Evolutionary conservation across 37 sponge, comb jelly and placozoan genomes (phyloP).

Genomic region (Aplysina aerophoba): DNA sequence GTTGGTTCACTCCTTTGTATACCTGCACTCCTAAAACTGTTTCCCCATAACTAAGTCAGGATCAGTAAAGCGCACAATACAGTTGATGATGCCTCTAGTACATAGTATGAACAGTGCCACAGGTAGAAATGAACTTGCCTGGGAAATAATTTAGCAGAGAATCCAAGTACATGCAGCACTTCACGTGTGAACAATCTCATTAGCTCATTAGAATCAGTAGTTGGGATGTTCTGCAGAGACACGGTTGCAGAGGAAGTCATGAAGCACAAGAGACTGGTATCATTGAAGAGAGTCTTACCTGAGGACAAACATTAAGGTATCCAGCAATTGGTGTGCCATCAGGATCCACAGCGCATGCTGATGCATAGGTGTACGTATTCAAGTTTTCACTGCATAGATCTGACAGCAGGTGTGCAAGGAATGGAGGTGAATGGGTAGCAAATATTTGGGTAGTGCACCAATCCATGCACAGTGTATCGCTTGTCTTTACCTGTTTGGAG

Average conservation of each 20-base stretch:
- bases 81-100: not conserved
- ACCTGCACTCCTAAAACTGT: no score
- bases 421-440: not conserved
- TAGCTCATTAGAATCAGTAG: not conserved
- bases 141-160: conserved; percentile 3
- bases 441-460: not conserved
- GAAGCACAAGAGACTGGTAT: not conserved
- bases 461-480: not conserved
- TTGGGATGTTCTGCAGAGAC: conserved; percentile 4
- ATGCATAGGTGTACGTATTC: conserved; percentile 2
- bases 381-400: not conserved
- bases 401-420: not conserved
- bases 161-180: conserved; percentile 11
- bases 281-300: not conserved
- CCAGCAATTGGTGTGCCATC: conserved; percentile 13
- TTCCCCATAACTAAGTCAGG: no score
- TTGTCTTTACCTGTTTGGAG: not conserved
- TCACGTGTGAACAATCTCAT: not conserved
- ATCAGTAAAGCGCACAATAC: not conserved
- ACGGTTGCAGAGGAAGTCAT: not conserved
- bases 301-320: conserved; percentile 9
- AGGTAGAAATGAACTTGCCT: not conserved
- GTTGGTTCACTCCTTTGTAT: no score
- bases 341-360: conserved; percentile 1
- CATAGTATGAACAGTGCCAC: not conserved